Percentiles rank a stretch among this genome's conserved stretches.
phyloP scores from a whole-genome alignment of 2,113 vertebrate species.

The Heterotis niloticus region DNA sequence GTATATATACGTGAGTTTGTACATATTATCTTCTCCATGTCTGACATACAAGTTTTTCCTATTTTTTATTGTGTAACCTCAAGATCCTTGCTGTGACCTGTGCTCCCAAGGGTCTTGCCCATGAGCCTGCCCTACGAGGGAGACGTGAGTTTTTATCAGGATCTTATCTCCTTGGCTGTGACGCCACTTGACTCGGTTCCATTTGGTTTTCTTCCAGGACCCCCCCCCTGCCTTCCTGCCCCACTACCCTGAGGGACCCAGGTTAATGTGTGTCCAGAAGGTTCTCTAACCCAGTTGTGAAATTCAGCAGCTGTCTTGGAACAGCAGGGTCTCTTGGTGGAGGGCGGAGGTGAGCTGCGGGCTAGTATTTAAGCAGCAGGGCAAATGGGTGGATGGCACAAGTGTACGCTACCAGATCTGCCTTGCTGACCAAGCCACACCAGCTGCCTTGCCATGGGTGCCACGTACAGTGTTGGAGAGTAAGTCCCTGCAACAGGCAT shows the following conservation, averaged over 20 bases:
- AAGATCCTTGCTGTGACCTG: not conserved
- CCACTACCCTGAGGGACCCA: slow-evolving; percentile 30
- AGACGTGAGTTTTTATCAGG: not conserved
- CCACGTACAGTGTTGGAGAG: slow-evolving; percentile 67
- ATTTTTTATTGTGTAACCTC: not conserved
- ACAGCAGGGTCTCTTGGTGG: slow-evolving; percentile 22
- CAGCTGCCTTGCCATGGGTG: slow-evolving; percentile 58
- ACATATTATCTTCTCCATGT: not conserved
- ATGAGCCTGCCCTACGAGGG: not conserved
- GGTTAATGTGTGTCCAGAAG: slow-evolving; percentile 56
- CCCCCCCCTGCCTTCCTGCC: too few species aligned
- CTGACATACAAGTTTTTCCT: not conserved
- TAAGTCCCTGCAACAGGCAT: slow-evolving; percentile 55
- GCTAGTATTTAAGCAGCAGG: slow-evolving; percentile 48
- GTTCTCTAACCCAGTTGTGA: slow-evolving; percentile 47
- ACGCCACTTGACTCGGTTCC: not conserved
- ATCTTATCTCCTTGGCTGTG: slow-evolving; percentile 4
- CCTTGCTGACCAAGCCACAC: slow-evolving; percentile 13
- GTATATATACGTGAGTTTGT: too few species aligned
- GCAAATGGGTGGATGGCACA: slow-evolving; percentile 28
- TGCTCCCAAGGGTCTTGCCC: not conserved
- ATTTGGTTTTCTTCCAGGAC: not conserved
- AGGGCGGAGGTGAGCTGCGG: slow-evolving; percentile 45
- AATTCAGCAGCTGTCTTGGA: slow-evolving; percentile 36
- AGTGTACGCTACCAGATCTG: slow-evolving; percentile 34